phyloP scores from a whole-genome alignment of 2,113 vertebrate genomes.

The Vidua macroura region DNA sequence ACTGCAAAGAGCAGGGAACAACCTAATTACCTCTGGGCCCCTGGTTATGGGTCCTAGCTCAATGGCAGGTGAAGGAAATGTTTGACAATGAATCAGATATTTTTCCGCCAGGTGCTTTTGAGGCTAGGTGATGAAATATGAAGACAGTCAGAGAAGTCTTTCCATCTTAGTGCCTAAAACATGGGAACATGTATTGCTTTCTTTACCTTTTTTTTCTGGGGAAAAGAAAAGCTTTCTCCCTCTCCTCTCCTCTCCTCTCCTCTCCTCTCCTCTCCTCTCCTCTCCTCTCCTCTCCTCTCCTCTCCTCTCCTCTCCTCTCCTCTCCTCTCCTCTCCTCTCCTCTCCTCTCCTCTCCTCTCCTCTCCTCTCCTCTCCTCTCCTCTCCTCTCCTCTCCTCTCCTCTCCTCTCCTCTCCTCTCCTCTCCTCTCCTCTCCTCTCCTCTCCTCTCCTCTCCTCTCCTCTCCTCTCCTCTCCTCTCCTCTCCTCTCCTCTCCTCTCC shows the following conservation, averaged over 20 bases:
- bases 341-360: not conserved
- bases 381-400: not conserved
- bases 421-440: not conserved
- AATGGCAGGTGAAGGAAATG: not conserved
- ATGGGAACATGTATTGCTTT: not conserved
- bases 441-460: not conserved
- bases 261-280: too few relatives aligned
- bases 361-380: not conserved
- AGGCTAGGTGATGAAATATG: not conserved
- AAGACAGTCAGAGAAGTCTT: not conserved
- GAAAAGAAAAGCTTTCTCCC: not conserved
- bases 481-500: not conserved
- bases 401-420: too few relatives aligned
- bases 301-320: not conserved
- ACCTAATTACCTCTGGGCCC: not conserved
- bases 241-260: not conserved
- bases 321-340: too few relatives aligned
- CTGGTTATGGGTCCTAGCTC: not conserved
- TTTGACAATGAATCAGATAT: not conserved
- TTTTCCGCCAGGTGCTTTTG: not conserved
- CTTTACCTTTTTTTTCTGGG: not conserved
- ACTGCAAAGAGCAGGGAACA: not conserved
- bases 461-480: not conserved
- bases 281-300: not conserved
- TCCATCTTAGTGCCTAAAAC: not conserved